phyloP scores from a whole-genome alignment of 1,140 invertebrate species.

The Palaemon carinicauda region DNA sequence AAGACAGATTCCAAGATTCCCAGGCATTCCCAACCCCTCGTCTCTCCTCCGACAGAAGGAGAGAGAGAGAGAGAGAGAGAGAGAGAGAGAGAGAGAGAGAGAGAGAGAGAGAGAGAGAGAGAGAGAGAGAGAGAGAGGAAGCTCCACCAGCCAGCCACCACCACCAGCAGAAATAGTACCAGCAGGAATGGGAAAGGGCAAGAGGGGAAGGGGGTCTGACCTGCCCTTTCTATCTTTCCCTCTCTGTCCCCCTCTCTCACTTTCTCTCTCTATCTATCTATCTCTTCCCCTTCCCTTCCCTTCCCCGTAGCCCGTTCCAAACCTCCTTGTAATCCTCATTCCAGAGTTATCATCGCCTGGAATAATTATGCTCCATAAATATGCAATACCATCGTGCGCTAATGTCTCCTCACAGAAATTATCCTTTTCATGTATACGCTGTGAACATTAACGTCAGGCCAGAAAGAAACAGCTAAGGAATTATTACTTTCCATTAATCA shows the following conservation, averaged over 20 bases:
- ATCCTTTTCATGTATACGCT: conserved; percentile 56
- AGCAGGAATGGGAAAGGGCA: background rate
- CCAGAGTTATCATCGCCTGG: conserved; percentile 52
- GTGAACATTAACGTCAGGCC: conserved; percentile 50
- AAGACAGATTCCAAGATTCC: conserved; percentile 4
- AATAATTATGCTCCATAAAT: conserved; percentile 56
- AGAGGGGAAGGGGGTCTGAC: background rate
- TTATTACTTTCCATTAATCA: conserved; percentile 57
- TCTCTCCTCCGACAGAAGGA: background rate
- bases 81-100: conserved; percentile 5
- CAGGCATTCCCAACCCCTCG: background rate
- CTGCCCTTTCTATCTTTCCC: background rate
- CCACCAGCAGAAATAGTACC: too few relatives aligned
- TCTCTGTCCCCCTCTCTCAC: background rate
- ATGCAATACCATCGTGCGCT: conserved; percentile 55
- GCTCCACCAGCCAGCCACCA: background rate
- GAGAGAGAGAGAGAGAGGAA: conserved; percentile 9
- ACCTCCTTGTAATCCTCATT: conserved; percentile 35
- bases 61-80: background rate
- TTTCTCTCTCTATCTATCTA: background rate
- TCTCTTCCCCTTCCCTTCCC: background rate
- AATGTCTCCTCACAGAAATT: conserved; percentile 55
- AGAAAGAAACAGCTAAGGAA: conserved; percentile 55
- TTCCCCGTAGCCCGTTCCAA: background rate
- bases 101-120: conserved; percentile 11